Base-by-base conservation (phyloP, 2,113 vertebrate genomes). In the Ancistrus triradiatus region DNA sequence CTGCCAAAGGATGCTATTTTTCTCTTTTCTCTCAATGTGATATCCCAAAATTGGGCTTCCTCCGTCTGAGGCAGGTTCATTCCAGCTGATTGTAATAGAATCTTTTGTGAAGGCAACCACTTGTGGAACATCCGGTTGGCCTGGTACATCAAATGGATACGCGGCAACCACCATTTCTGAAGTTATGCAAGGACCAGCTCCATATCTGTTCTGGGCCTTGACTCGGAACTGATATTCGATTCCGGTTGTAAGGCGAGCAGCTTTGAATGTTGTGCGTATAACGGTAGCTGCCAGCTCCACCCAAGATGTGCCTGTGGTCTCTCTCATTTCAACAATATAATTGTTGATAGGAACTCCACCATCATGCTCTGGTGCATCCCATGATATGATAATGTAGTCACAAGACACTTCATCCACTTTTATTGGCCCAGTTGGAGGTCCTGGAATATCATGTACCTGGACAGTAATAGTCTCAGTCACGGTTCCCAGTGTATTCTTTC, bases 311-410 rank as follows among this genome's bases (percentile, higher is more conserved):
- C 95, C 95, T 51, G 93, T 93, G 25, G 95, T 96, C 77, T 98
- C 94, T 52, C 94, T 88, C 88, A 94, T 92, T 85, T 99, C 96
- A 55, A 99, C 90, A 46, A 99, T 84, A 2, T 99, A 99, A 70
- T 95, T 99, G 80, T 89, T 98, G 68, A 99, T 95, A 44, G 96
- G 92, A 66, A 97, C 94, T 5, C 96, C 96, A 59, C 96, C 96
- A 63, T 99, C 95, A 63, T 93, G 88, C 73, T 97, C 87, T 60
- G 96, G 95, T 59, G 91, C 86, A 28, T 96, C 92, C 96, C 96
- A 99, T 6, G 96, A 97, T 70, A 98, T 90, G 31, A 90, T 86
- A 56, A 95, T 70, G 74, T 88, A 93, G 78, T 98, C 94, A 78
- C 91, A 95, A 52, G 96, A 97, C 74, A 99, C 84, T 83, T 99